Evolutionary conservation across 1,140 invertebrate species (phyloP), one percentile per base, ranked within the genome.

Genomic region (Andricus grossulariae): DNA sequence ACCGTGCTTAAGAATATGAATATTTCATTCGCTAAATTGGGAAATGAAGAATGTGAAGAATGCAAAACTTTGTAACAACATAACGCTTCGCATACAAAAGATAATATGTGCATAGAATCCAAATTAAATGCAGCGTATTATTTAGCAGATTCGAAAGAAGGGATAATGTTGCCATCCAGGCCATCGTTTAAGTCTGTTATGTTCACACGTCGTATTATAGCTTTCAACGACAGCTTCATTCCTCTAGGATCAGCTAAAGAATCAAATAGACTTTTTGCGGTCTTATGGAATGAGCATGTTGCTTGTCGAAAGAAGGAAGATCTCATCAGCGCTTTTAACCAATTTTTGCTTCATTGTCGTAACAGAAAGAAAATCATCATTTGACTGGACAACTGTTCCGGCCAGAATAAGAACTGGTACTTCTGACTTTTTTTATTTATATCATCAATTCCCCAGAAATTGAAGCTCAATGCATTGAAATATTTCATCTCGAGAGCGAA

Each of bases 391-490:
- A 79, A 80, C 79, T 83, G 75, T 80, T 50, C 86, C 71, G 79
- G 51, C 45, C 74, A 87, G 83, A 82, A 89, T 49, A 88, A 88
- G 80, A 88, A 86, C 52, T 86, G 85, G 85, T 55, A 71, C 21
- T 78, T 84, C 66, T 83, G 57, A 82, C 74, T 21, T 85, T 77
- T 74, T 75, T 84, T 8, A 73, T 82, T 50, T 75, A 80, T 66
- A 55, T 84, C 13, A 55, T 82, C 16, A 82, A 86, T 76, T 80
- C 75, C 5, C 45, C 54, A 76, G 74, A 79, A 70, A 72, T 78
- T 49, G 21, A n/a, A 18, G 76, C 80, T 19, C 49, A 83, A 50
- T 71, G 39, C 72, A 83, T 85, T 55, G 76, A 77, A 52, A 12
- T 87, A 60, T 73, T 75, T 74, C 86, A 83, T 83, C 85, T 87